phyloP scores from a whole-genome alignment of 2,113 vertebrate genomes.

The Cyprinodon tularosa region DNA sequence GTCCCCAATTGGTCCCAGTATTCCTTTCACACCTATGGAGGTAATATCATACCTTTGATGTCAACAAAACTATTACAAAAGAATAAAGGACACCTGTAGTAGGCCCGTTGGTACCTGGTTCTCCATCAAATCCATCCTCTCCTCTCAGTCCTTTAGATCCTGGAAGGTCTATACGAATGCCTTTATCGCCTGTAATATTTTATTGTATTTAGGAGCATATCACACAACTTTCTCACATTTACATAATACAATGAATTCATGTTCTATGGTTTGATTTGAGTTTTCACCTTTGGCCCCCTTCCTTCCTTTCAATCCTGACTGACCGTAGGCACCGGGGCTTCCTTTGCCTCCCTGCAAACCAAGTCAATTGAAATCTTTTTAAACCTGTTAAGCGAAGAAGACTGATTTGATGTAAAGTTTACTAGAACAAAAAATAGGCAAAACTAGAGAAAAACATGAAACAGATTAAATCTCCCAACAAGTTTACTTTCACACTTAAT shows the following conservation, averaged over 20 bases:
- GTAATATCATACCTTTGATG: constrained; percentile 1
- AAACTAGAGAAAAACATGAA: background rate
- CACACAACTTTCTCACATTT: background rate
- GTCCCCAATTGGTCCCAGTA: constrained; percentile 68
- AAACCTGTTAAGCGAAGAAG: background rate
- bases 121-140: constrained; percentile 81
- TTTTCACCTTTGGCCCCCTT: constrained; percentile 82
- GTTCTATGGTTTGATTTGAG: background rate
- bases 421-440: background rate
- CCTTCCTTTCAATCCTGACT: constrained; percentile 78
- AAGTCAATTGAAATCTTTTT: background rate
- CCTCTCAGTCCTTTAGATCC: constrained; percentile 88
- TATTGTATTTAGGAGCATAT: constrained; percentile 1
- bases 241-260: background rate
- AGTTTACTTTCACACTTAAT: background rate
- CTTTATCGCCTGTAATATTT: constrained; percentile 80
- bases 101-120: constrained; percentile 77
- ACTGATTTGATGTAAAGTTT: background rate
- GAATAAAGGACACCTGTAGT: background rate
- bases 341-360: constrained; percentile 87
- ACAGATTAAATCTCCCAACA: background rate
- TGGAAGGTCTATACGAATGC: constrained; percentile 84
- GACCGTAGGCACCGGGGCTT: constrained; percentile 81
- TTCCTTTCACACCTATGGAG: constrained; percentile 67
- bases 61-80: background rate